These are phyloP conservation scores for Danio choprae DNA, from an alignment of 2,797 vertebrate genomes.

Conservation along the genomic window DNA sequence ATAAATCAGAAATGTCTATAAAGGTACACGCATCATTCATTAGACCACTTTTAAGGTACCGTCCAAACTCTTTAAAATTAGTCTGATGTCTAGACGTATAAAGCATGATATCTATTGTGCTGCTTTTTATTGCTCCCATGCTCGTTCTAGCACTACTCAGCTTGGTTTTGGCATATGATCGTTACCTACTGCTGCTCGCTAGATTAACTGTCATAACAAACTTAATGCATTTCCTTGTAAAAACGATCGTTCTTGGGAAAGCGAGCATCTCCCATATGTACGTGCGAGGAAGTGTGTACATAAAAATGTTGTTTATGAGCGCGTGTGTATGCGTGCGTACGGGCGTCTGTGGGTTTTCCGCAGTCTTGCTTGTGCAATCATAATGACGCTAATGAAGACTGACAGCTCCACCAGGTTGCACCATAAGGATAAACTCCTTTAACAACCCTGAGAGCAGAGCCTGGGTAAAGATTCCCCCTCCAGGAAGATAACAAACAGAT, in stretches of 20 bases:
- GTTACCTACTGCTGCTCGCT: constrained; percentile 14
- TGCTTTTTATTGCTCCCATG: constrained; percentile 12
- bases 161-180: constrained; percentile 18
- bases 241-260: constrained; percentile 18
- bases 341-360: constrained; percentile 37
- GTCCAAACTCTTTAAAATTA: constrained; percentile 24
- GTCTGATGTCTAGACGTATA: constrained; percentile 12
- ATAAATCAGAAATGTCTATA: constrained; percentile 65
- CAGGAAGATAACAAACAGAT: constrained; percentile 95
- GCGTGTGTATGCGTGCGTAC: neutral
- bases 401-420: constrained; percentile 60
- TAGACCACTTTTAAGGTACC: constrained; percentile 36
- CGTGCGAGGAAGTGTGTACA: constrained; percentile 16
- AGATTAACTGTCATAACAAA: constrained; percentile 29
- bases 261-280: constrained; percentile 28
- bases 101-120: constrained; percentile 7
- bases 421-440: constrained; percentile 67
- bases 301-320: constrained; percentile 24
- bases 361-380: constrained; percentile 43
- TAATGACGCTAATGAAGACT: constrained; percentile 68
- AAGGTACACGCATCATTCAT: constrained; percentile 29
- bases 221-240: constrained; percentile 28
- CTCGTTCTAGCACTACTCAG: neutral
- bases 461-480: constrained; percentile 87
- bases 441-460: constrained; percentile 67